phyloP scores from a whole-genome alignment of 2,113 vertebrate species.

The Neoarius graeffei region DNA sequence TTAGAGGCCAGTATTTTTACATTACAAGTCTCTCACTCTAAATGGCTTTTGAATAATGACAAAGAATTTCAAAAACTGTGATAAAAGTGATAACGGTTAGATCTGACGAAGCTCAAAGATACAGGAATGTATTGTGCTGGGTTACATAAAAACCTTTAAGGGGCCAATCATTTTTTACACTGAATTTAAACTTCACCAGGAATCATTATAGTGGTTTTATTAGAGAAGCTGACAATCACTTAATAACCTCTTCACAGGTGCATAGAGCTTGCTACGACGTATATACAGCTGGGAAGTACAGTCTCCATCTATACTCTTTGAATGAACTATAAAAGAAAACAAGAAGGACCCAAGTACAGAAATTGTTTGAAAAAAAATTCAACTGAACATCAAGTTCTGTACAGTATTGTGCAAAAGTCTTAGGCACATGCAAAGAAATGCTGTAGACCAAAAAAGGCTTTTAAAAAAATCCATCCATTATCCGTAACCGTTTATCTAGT shows the following conservation, averaged over 20 bases:
- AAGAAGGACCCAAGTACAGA: background rate
- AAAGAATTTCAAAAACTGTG: constrained; percentile 15
- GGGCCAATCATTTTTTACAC: constrained; percentile 8
- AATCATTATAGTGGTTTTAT: no score
- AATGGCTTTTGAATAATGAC: constrained; percentile 43
- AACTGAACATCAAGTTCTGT: background rate
- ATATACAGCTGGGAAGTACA: background rate
- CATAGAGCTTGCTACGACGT: background rate
- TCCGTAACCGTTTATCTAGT: no score
- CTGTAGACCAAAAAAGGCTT: no score
- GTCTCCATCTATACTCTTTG: background rate
- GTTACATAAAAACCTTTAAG: background rate
- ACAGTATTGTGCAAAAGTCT: background rate
- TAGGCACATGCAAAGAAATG: no score
- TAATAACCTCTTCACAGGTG: background rate
- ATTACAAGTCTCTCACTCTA: constrained; percentile 29
- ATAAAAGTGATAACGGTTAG: constrained; percentile 30
- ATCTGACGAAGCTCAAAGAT: background rate
- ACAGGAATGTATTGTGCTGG: background rate
- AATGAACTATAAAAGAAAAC: background rate
- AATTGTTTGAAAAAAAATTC: no score
- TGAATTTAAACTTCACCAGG: constrained; percentile 9
- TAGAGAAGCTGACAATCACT: constrained; percentile 23
- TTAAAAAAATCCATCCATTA: no score
- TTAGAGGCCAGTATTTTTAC: constrained; percentile 44